phyloP scores from a whole-genome alignment of 1,140 invertebrate species.

The Philopotamus ludificatus region DNA sequence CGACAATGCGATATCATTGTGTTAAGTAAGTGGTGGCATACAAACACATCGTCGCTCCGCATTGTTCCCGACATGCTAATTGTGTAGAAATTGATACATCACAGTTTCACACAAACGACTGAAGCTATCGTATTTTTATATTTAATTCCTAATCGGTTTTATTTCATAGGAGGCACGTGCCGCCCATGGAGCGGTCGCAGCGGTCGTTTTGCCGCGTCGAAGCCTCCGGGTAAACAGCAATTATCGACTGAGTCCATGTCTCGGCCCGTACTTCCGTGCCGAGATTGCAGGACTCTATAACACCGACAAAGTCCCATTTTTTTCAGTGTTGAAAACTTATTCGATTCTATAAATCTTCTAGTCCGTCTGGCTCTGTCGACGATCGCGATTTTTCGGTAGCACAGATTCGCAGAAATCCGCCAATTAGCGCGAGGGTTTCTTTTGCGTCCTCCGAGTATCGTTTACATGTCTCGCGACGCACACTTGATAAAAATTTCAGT shows the following conservation, averaged over 20 bases:
- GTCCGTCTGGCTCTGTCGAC: not conserved
- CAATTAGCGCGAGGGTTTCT: not conserved
- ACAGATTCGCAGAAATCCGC: not conserved
- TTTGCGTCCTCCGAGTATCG: too few species aligned
- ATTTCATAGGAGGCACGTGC: not conserved
- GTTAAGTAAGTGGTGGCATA: too few species aligned
- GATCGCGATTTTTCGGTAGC: not conserved
- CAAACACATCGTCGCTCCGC: not conserved
- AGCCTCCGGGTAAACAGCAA: slow-evolving; percentile 34
- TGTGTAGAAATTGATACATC: not conserved
- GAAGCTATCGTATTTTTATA: not conserved
- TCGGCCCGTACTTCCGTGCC: slow-evolving; percentile 19
- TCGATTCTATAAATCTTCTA: slow-evolving; percentile 4
- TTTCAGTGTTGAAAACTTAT: not conserved
- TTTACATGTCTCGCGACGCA: too few species aligned
- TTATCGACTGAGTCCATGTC: slow-evolving; percentile 34
- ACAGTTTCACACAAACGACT: not conserved
- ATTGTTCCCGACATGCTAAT: not conserved
- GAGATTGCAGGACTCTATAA: slow-evolving; percentile 8
- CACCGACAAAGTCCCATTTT: slow-evolving; percentile 20
- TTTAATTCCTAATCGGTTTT: not conserved
- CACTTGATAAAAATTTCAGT: too few species aligned
- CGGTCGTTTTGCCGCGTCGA: slow-evolving; percentile 12
- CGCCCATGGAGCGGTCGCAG: slow-evolving; percentile 1
- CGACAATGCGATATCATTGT: not conserved